phyloP scores from a whole-genome alignment of 2,113 vertebrate genomes.

The Scomber colias region DNA sequence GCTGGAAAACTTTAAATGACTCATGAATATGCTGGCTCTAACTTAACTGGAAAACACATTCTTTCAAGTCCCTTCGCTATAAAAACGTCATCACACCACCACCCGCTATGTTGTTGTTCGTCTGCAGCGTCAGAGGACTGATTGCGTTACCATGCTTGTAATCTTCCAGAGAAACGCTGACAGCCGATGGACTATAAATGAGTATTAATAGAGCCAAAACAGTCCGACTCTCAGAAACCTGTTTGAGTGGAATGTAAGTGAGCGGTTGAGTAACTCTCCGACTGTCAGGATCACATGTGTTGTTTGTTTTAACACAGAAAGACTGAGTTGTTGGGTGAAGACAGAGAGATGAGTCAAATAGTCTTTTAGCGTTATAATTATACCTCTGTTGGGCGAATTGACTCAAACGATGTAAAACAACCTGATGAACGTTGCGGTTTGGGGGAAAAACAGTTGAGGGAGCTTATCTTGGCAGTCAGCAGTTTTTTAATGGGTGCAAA shows the following conservation, averaged over 20 bases:
- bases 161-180: background rate
- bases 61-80: no score
- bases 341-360: background rate
- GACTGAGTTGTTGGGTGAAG: background rate
- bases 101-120: no score
- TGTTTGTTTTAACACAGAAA: slow-evolving; percentile 19
- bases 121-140: background rate
- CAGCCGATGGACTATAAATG: background rate
- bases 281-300: background rate
- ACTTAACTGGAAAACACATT: no score
- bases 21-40: no score
- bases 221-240: slow-evolving; percentile 38
- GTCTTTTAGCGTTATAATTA: no score
- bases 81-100: no score
- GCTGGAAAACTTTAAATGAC: no score
- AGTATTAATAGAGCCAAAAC: background rate
- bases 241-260: slow-evolving; percentile 63
- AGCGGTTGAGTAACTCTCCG: background rate
- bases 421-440: background rate
- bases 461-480: background rate
- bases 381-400: no score
- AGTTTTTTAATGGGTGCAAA: background rate
- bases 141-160: background rate
- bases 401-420: no score
- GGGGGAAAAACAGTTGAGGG: background rate